Percentiles rank a stretch among this genome's conserved stretches.
phyloP scores from a whole-genome alignment of 2,113 vertebrate genomes.

The Arizona elegans region DNA sequence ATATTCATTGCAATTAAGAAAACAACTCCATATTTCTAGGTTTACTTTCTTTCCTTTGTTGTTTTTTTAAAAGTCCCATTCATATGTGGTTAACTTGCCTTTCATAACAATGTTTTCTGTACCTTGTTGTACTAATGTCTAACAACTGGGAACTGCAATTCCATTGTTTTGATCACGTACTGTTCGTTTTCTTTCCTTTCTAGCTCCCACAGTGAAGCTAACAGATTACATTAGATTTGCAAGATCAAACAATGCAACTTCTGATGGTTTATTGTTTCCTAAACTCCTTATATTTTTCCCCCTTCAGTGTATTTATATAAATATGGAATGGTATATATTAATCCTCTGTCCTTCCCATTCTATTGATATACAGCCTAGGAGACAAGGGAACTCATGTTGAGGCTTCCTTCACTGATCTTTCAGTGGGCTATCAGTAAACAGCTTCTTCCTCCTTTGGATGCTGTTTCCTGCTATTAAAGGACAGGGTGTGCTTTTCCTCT shows the following conservation, averaged over 20 bases:
- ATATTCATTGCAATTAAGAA: not conserved
- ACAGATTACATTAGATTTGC: not conserved
- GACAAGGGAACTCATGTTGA: accelerated
- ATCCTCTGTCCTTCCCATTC: not conserved
- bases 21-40: not conserved
- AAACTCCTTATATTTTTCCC: not conserved
- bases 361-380: accelerated
- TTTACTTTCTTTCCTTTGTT: not conserved
- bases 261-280: not conserved
- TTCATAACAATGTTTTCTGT: not conserved
- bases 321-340: not conserved
- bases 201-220: not conserved
- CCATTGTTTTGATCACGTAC: not conserved
- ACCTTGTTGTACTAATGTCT: not conserved
- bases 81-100: not conserved
- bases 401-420: accelerated
- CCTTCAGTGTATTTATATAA: not conserved
- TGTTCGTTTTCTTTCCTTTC: not conserved
- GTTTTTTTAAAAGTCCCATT: not conserved
- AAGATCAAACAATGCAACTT: not conserved
- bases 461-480: not conserved
- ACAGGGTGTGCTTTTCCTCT: not conserved
- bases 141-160: not conserved
- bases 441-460: not conserved
- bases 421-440: not conserved